Percentiles rank a stretch among this genome's conserved stretches.
Evolutionary conservation across 2,113 vertebrate species (phyloP).

Genomic region (Myrmecophaga tridactyla): DNA sequence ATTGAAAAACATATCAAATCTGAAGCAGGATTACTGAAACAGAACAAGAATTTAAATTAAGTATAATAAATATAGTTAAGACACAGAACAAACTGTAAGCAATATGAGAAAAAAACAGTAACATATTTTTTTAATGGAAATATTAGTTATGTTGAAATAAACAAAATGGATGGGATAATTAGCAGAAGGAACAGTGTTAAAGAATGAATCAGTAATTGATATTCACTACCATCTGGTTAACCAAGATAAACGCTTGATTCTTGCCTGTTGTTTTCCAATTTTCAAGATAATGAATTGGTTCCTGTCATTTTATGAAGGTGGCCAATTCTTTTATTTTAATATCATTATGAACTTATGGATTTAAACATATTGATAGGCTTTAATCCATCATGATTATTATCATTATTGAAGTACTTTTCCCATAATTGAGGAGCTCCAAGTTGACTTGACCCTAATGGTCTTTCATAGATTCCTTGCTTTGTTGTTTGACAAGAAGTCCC

Average conservation of each 20-base stretch:
- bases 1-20: neutral
- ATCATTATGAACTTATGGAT: neutral
- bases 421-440: neutral
- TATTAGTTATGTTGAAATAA: neutral
- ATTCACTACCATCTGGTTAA: neutral
- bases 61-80: neutral
- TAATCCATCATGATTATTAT: neutral
- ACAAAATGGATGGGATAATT: neutral
- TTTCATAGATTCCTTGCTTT: neutral
- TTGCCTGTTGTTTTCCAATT: neutral
- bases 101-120: neutral
- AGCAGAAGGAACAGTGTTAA: neutral
- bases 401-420: neutral
- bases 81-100: neutral
- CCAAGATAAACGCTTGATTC: neutral
- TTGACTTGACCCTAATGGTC: neutral
- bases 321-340: neutral
- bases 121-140: neutral
- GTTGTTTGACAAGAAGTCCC: neutral
- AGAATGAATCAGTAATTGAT: neutral
- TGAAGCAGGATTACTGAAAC: neutral
- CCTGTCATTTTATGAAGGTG: neutral
- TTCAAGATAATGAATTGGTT: neutral
- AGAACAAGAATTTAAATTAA: neutral
- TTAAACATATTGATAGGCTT: neutral